Evolutionary conservation across 2,797 vertebrate species (phyloP), one percentile per base, ranked within the genome.

Genomic region (Hyperoplus lanceolatus): DNA sequence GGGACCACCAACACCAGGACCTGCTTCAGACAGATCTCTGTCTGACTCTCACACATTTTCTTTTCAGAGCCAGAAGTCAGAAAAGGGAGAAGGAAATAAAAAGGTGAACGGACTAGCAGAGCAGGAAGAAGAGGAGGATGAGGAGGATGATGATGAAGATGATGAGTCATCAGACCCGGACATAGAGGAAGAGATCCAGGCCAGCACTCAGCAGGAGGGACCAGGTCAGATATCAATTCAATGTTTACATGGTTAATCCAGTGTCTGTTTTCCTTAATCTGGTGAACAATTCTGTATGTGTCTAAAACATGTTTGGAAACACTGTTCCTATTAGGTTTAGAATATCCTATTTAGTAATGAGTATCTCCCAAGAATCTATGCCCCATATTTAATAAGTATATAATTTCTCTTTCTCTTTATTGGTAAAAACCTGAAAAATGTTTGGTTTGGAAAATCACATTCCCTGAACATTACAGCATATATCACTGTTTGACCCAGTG

Each of bases 151-250:
- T 0, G 96, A 97, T 0, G 96, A 96, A 2, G 96, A 97, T 0
- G 96, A 96, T 0, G 90, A 93, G 1, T 96, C 96, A 0, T 96
- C 96, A 4, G 96, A 96, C 56, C 91, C 95, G 0, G 96, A 96
- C 68, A 95, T 96, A 0, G 96, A 97, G 29, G 94, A 95, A 2
- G 96, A 97, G 68, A 93, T 96, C 10, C 80, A 93, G 73, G 93
- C 94, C 83, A 94, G 95, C 79, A 73, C 86, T 18, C 89, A 85
- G 38, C 90, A 84, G 51, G 83, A 88, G 1, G 92, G 92, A 55
- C 78, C 89, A 79, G 95, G 95, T 96, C 2, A 85, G 88, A 68
- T 12, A 4, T n/a, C 13, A 2, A 29, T 43, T 39, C 4, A 54
- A 8, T 55, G 4, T 21, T 53, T 21, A 29, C 1, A 56, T 12